Base-by-base conservation (phyloP, 2,888 invertebrate genomes). In the Cataglyphis rosenhaueri region DNA sequence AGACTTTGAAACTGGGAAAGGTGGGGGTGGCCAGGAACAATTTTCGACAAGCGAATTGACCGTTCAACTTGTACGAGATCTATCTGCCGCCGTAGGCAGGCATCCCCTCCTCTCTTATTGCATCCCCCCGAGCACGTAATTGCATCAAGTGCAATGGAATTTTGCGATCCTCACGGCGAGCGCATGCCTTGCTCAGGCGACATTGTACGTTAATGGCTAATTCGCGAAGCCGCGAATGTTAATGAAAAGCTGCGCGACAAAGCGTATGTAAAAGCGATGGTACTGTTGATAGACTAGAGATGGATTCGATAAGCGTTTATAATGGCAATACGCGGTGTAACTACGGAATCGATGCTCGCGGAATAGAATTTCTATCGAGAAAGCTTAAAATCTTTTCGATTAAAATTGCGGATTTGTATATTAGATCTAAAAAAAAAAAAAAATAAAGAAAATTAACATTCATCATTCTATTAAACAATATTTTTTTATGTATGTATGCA, bases 1-100 rank as follows among this genome's bases (percentile, higher is more conserved):
- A 86, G 86, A 86, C 75, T 84, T 75, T 12, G 75, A 66, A 84
- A 86, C 68, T 71, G 79, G 64, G 25, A 5, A 55, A 38, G n/a
- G 18, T 1, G n/a, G 48, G 8, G 18, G 1, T 44, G 64, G 12
- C 52, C 57, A 65, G 55, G 18, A 76, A 74, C 81, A 78, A 66
- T 65, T 78, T 52, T 55, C 44, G 44, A 64, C 65, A 61, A 62
- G 68, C 32, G 65, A 62, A 84, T 85, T 78, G 62, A 44, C 35
- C 44, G 15, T n/a, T 68, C 52, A 4, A 9, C 35, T 25, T 3
- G 12, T 5, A 32, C 52, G 57, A 61, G 21, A 59, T 35, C 32
- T 18, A 3, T 32, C 25, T 41, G 29, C 29, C 61, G 44, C 3
- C 38, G 12, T 44, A 3, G 21, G 41, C 48, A 48, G 15, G 12